Evolutionary conservation across 2,888 invertebrate species (phyloP).

Genomic region (Chaetoderma sp.): DNA sequence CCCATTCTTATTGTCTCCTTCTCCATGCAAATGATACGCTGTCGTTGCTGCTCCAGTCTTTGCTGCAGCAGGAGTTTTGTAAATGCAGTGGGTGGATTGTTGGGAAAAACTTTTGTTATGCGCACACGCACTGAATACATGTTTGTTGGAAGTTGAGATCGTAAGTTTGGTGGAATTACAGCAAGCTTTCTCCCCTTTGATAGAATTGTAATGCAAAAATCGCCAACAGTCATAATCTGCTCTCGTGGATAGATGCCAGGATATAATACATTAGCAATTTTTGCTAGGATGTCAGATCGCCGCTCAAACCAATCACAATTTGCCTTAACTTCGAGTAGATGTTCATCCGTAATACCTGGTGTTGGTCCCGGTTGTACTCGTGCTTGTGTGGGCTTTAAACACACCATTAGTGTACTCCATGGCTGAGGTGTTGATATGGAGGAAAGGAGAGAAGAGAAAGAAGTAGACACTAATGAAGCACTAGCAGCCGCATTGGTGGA

Average conservation of each 20-base stretch:
- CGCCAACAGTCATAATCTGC: conserved; percentile 38
- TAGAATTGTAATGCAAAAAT: conserved; percentile 51
- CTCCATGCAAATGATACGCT: no score
- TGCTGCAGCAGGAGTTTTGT: no score
- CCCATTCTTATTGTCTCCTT: no score
- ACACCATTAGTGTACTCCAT: conserved; percentile 59
- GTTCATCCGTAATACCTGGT: conserved; percentile 40
- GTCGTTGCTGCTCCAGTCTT: no score
- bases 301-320: conserved; percentile 58
- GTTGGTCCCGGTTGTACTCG: conserved; percentile 21
- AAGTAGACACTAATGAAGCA: no score
- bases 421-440: no score
- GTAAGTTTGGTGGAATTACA: conserved; percentile 50
- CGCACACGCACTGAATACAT: conserved; percentile 57
- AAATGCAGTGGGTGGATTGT: no score
- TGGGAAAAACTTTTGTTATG: no score
- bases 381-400: conserved; percentile 48
- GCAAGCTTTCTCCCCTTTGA: conserved; percentile 53
- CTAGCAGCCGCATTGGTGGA: no score
- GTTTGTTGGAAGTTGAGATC: conserved; percentile 42
- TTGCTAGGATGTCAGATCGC: conserved; percentile 52
- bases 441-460: no score
- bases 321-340: conserved; percentile 59
- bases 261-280: conserved; percentile 48
- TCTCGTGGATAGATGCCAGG: conserved; percentile 40